Evolutionary conservation across 2,113 vertebrate species (phyloP).

Genomic region (Canis aureus): DNA sequence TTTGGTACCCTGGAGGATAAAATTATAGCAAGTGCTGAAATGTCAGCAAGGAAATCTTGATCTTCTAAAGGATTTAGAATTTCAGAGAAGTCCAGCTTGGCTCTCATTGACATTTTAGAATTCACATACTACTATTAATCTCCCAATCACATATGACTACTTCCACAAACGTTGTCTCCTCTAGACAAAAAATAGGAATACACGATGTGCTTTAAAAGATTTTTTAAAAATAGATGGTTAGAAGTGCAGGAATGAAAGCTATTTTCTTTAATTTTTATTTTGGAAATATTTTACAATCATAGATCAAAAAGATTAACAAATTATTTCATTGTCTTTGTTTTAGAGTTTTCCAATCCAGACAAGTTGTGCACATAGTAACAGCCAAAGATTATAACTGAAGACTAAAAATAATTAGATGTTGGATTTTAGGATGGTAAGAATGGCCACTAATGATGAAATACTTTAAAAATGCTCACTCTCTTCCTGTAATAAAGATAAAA

Average conservation of each 20-base stretch:
- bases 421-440: neutral
- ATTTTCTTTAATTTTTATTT: conserved; percentile 39
- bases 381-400: neutral
- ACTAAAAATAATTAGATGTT: neutral
- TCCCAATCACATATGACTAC: neutral
- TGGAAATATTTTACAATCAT: neutral
- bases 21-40: neutral
- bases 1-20: neutral
- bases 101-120: neutral
- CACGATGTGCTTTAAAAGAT: neutral
- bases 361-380: neutral
- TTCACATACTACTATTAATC: neutral
- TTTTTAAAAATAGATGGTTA: neutral
- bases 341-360: neutral
- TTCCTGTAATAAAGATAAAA: neutral
- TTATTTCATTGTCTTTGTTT: neutral
- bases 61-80: neutral
- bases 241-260: neutral
- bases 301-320: neutral
- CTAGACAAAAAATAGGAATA: neutral
- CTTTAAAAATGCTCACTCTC: neutral
- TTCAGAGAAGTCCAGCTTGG: neutral
- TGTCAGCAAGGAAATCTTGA: neutral
- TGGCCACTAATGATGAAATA: neutral
- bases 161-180: neutral